Evolutionary conservation across 1,140 invertebrate species (phyloP).

Genomic region (Gryllus bimaculatus): DNA sequence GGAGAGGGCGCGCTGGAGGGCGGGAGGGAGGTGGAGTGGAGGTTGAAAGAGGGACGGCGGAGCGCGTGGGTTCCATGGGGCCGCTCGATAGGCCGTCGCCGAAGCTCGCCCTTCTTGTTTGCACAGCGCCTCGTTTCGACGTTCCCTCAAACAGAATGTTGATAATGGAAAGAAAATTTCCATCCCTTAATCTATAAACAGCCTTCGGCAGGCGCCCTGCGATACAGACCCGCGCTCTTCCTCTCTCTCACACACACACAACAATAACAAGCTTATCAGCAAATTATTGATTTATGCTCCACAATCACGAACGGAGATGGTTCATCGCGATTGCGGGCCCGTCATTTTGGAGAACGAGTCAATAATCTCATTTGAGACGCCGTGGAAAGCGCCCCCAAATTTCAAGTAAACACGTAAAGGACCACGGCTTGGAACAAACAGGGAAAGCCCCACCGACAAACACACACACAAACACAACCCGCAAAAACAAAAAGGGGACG

Average conservation of each 20-base stretch:
- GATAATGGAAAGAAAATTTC: background rate
- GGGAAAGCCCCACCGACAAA: too few species aligned
- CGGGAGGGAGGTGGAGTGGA: too few species aligned
- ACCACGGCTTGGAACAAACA: background rate
- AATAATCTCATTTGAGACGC: background rate
- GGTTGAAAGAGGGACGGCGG: too few species aligned
- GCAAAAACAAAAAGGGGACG: background rate
- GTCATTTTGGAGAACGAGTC: background rate
- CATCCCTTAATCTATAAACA: background rate
- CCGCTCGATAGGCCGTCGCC: background rate
- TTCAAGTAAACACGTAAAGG: background rate
- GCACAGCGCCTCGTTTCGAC: too few species aligned
- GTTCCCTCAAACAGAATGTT: background rate
- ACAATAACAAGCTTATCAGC: background rate
- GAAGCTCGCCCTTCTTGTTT: background rate
- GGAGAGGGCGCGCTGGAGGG: too few species aligned
- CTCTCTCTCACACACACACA: too few species aligned
- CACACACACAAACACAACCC: too few species aligned
- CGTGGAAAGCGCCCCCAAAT: background rate
- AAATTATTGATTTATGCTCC: background rate
- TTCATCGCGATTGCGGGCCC: background rate
- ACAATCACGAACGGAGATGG: background rate
- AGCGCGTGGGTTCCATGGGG: too few species aligned
- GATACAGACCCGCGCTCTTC: background rate
- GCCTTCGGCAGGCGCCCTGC: background rate